A percentile compares a stretch with the other conserved stretches of the same genome.
Conservation (phyloP, 2,797 vertebrate genomes). For the Poecilia gillii region DNA sequence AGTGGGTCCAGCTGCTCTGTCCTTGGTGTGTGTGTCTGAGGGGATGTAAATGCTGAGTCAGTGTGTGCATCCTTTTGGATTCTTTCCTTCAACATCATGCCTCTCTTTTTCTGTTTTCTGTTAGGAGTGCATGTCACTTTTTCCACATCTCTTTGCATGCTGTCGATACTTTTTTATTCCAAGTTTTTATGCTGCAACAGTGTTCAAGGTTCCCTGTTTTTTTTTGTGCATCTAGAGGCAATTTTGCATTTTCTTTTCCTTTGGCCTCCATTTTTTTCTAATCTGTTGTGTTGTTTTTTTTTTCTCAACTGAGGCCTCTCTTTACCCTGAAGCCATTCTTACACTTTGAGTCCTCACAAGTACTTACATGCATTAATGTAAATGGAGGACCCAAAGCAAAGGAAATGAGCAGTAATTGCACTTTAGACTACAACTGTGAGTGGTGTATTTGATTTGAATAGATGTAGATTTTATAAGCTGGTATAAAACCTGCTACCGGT, state of each 20-base stretch:
- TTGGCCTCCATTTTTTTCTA: constrained; percentile 1
- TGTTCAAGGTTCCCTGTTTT: constrained; percentile 42
- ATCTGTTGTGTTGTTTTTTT: neutral
- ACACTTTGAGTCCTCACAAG: constrained; percentile 18
- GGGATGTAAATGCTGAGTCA: constrained; percentile 17
- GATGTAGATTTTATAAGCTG: constrained; percentile 20
- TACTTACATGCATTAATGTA: constrained; percentile 14
- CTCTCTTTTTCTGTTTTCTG: constrained; percentile 6
- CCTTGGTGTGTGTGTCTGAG: constrained; percentile 18
- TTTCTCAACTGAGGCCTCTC: constrained; percentile 8
- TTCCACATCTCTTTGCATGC: constrained; percentile 38
- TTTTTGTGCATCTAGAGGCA: constrained; percentile 23
- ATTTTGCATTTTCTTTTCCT: neutral
- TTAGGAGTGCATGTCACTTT: constrained; percentile 29
- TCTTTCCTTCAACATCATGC: constrained; percentile 18
- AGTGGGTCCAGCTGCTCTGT: constrained; percentile 70
- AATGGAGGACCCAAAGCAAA: constrained; percentile 25
- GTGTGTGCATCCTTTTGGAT: constrained; percentile 13
- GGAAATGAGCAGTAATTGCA: constrained; percentile 39
- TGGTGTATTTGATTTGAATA: constrained; percentile 32
- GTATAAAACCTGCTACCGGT: neutral
- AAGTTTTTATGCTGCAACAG: constrained; percentile 10
- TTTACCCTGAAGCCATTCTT: constrained; percentile 5
- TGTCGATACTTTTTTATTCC: constrained; percentile 25
- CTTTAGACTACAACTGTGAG: constrained; percentile 25